Evolutionary conservation across 2,888 invertebrate species (phyloP).

Genomic region (Taenaris catops): DNA sequence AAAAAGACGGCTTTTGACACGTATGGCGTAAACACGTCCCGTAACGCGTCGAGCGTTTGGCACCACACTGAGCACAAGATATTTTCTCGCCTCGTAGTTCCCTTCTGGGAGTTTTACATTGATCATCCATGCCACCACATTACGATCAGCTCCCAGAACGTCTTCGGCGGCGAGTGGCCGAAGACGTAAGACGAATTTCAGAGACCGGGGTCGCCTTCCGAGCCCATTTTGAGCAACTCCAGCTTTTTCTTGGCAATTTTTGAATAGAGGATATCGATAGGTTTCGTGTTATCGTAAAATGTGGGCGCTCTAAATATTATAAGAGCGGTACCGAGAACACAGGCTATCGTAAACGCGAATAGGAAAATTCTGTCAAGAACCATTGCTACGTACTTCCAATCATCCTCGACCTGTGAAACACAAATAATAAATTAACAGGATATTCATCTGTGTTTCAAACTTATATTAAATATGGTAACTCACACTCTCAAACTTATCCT

Average conservation of each 20-base stretch:
- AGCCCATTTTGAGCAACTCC: conserved; percentile 93
- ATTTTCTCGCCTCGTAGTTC: conserved; percentile 66
- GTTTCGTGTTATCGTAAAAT: conserved; percentile 93
- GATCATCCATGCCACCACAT: conserved; percentile 81
- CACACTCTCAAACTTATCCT: conserved; percentile 96
- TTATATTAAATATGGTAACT: conserved; percentile 58
- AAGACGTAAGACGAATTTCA: conserved; percentile 84
- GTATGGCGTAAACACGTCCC: conserved; percentile 58
- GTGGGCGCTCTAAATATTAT: conserved; percentile 95
- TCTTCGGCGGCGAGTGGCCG: conserved; percentile 85
- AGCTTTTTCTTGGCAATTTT: conserved; percentile 95
- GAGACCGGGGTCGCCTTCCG: conserved; percentile 84
- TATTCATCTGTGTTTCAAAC: too few species aligned
- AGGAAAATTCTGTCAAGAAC: conserved; percentile 97
- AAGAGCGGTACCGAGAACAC: conserved; percentile 92
- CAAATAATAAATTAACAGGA: too few species aligned
- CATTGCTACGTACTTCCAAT: conserved; percentile 99
- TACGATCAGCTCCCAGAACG: conserved; percentile 79
- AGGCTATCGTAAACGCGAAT: conserved; percentile 96
- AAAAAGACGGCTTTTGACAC: conserved; percentile 73
- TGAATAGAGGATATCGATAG: conserved; percentile 93
- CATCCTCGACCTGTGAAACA: conserved; percentile 90
- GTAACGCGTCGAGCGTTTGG: conserved; percentile 62
- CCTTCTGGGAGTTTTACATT: conserved; percentile 62
- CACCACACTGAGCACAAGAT: conserved; percentile 70